Percentiles rank a stretch among this genome's conserved stretches.
phyloP scores from a whole-genome alignment of 2,888 invertebrate genomes.

The Thyatira batis region DNA sequence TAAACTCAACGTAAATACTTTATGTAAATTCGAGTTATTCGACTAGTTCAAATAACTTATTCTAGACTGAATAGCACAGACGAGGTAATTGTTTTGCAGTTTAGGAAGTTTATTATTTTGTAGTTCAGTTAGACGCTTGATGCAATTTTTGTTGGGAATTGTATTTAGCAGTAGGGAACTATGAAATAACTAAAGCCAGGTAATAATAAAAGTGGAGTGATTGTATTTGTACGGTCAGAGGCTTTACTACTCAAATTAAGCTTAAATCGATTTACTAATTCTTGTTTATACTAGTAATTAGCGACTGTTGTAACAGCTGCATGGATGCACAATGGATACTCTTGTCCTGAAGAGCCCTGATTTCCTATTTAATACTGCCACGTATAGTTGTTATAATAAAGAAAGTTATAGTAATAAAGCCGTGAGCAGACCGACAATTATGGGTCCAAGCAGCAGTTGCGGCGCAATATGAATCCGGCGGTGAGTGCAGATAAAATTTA shows the following conservation, averaged over 20 bases:
- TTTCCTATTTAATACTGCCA: too few species aligned
- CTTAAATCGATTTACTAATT: too few species aligned
- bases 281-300: too few species aligned
- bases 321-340: too few species aligned
- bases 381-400: too few species aligned
- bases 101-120: neutral
- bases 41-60: neutral
- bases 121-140: neutral
- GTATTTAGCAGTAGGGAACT: neutral
- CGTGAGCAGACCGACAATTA: neutral
- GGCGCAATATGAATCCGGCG: conserved; percentile 33
- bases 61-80: neutral
- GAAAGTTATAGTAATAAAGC: neutral
- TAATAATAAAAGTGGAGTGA: too few species aligned
- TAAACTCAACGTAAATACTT: neutral
- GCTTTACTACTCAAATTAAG: too few species aligned
- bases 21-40: neutral
- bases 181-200: too few species aligned
- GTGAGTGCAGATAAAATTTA: conserved; percentile 49
- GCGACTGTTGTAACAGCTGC: too few species aligned
- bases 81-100: neutral
- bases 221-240: too few species aligned
- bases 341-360: too few species aligned
- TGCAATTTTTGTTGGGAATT: neutral
- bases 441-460: neutral